Base-by-base conservation (phyloP, 2,113 vertebrate species). In the Zapus hudsonius region DNA sequence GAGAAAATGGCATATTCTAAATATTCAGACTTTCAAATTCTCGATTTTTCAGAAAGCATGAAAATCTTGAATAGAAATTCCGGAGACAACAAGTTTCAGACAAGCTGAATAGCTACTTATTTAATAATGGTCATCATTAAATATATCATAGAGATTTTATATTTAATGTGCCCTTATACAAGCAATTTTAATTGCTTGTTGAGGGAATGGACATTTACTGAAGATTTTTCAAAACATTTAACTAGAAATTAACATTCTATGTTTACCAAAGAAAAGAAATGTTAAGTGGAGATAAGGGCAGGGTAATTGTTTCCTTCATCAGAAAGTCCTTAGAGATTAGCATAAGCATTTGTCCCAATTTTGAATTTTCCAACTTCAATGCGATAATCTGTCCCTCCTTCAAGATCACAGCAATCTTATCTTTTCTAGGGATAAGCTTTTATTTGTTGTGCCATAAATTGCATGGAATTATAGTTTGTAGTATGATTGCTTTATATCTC, bases 221-320 rank as follows among this genome's bases (percentile, higher is more conserved):
- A 90, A 82, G 67, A 84, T 63, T 84, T 95, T 57, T 95, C n/a
- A 93, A 3, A 44, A 72, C 23, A 91, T 93, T 92, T 90, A 95
- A 84, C 13, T 27, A 87, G 38, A 12, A 89, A 87, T 91, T 89
- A 90, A 80, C 64, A 87, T 90, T 94, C 59, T 81, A 0, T 95
- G 69, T 22, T 88, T 73, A 89, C 19, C 3, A 73, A 83, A 75
- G 40, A 36, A 80, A 57, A 87, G 13, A 69, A 91, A 90, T 64
- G 7, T 74, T 95, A 90, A 86, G 9, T 80, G 27, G 52, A 92
- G 61, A 93, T 92, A 94, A 96, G 33, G 2, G 13, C 36, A 70
- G 12, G 7, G 17, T 82, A 96, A 91, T 89, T 94, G 29, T 91
- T 93, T 88, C 20, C 63, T 94, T 87, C 78, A 52, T 40, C 76